Percentiles rank a stretch among this genome's conserved stretches.
Evolutionary conservation across 2,113 vertebrate species (phyloP).

Genomic region (Cavia porcellus): DNA sequence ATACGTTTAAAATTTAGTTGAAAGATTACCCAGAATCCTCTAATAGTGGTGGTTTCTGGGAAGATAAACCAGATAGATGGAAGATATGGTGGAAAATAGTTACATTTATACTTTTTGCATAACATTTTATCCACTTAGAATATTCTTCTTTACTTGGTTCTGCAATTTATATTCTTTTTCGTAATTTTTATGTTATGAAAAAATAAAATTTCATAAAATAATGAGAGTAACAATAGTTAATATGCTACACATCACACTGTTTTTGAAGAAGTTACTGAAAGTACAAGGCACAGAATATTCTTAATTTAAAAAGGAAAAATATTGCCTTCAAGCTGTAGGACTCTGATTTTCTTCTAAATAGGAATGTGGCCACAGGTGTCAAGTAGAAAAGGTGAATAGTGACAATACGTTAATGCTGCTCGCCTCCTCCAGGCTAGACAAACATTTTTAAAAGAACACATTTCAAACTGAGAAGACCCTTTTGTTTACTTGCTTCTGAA

Average conservation of each 20-base stretch:
- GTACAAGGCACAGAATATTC: not conserved
- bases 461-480: constrained; percentile 80
- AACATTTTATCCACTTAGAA: not conserved
- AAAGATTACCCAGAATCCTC: not conserved
- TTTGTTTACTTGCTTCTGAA: constrained; percentile 80
- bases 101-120: not conserved
- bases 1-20: not conserved
- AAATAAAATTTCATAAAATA: not conserved
- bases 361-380: not conserved
- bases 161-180: not conserved
- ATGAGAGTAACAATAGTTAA: not conserved
- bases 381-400: constrained; percentile 5
- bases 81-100: not conserved
- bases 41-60: not conserved
- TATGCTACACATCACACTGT: not conserved
- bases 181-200: not conserved
- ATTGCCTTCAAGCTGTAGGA: constrained; percentile 47
- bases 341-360: constrained; percentile 37
- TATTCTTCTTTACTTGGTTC: not conserved
- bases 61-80: not conserved
- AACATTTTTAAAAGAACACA: constrained; percentile 67
- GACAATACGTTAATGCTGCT: not conserved
- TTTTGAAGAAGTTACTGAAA: not conserved
- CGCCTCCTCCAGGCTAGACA: constrained; percentile 56
- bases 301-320: not conserved